Evolutionary conservation across 2,888 invertebrate genomes (phyloP).

Genomic region (Perithous albicinctus): DNA sequence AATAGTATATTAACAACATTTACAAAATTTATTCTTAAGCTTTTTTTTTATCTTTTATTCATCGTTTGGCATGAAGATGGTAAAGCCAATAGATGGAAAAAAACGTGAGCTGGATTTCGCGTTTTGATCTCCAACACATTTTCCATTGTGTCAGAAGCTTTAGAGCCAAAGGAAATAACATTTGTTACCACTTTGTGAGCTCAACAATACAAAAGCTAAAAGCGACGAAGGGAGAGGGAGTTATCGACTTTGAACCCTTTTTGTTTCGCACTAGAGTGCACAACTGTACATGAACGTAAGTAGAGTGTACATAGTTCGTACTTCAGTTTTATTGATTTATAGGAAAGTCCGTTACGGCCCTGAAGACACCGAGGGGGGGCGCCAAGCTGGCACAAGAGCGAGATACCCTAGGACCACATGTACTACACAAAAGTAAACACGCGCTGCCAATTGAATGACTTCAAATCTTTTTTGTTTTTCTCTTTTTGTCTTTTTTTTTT

Average conservation of each 20-base stretch:
- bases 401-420: conserved; percentile 54
- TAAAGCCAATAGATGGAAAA: neutral
- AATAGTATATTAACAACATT: too few relatives aligned
- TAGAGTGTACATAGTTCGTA: neutral
- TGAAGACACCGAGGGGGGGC: conserved; percentile 53
- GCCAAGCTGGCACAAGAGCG: conserved; percentile 46
- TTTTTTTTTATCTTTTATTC: too few relatives aligned
- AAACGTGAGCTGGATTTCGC: neutral
- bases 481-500: neutral
- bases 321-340: conserved; percentile 66
- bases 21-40: too few relatives aligned
- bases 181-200: neutral
- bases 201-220: neutral
- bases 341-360: conserved; percentile 58
- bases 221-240: neutral
- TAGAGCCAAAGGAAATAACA: neutral
- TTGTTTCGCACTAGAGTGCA: conserved; percentile 5
- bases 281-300: neutral
- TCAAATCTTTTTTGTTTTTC: conserved; percentile 3
- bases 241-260: conserved; percentile 29
- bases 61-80: too few relatives aligned
- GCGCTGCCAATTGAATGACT: conserved; percentile 32
- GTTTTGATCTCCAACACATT: neutral
- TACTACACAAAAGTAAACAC: conserved; percentile 60
- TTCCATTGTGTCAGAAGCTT: neutral